Percentiles rank a stretch among this genome's conserved stretches.
phyloP scores from a whole-genome alignment of 2,113 vertebrate genomes.

The Cyrtonyx montezumae region DNA sequence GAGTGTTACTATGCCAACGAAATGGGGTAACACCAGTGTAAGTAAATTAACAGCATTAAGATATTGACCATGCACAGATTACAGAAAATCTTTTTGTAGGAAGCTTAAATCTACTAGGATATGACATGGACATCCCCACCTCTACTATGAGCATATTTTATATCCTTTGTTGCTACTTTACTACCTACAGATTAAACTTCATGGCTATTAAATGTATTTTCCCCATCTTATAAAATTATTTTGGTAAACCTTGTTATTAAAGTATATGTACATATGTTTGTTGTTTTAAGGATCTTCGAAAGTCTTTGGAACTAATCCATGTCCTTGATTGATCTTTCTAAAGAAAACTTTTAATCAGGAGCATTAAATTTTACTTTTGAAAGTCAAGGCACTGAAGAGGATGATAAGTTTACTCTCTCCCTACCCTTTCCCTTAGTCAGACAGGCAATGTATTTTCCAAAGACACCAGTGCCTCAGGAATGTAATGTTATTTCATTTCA shows the following conservation, averaged over 20 bases:
- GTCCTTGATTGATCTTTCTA: background rate
- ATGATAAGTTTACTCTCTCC: background rate
- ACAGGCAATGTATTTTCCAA: slow-evolving; percentile 65
- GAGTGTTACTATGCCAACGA: background rate
- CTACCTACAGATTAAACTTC: background rate
- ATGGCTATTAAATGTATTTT: background rate
- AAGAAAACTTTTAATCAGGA: background rate
- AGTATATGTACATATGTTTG: background rate
- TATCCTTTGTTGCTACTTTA: background rate
- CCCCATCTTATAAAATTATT: background rate
- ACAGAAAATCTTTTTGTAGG: background rate
- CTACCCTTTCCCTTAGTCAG: background rate
- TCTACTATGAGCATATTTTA: background rate
- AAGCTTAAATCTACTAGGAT: background rate
- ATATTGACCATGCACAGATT: background rate
- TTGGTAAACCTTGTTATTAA: background rate
- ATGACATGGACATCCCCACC: background rate
- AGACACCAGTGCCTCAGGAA: slow-evolving; percentile 58
- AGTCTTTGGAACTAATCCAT: background rate
- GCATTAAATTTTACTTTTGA: background rate
- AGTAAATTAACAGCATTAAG: background rate
- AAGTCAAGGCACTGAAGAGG: background rate
- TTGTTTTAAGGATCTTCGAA: background rate
- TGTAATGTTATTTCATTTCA: slow-evolving; percentile 65
- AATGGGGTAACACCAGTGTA: accelerated